Percentiles rank a stretch among this genome's conserved stretches.
These are phyloP conservation scores for Urechis unicinctus DNA, from an alignment of 2,888 invertebrate species.

Conservation along the genomic window DNA sequence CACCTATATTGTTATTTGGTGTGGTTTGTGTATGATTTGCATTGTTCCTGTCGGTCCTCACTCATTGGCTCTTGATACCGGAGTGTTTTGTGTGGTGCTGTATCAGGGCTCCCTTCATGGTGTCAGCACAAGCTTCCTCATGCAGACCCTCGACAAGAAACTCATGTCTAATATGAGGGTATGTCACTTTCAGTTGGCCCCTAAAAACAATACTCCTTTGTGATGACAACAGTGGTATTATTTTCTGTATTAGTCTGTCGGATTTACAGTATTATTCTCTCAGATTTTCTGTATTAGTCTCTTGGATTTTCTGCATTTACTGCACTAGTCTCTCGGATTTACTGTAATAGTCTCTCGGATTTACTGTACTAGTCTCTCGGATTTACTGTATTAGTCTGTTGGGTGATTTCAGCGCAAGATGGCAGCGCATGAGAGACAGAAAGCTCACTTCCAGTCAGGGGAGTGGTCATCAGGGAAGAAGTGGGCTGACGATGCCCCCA, in stretches of 20 bases:
- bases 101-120: slow-evolving; percentile 69
- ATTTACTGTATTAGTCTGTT: neutral
- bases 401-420: slow-evolving; percentile 62
- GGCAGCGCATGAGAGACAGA: slow-evolving; percentile 78
- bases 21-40: too few relatives aligned
- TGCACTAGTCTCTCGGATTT: neutral
- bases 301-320: too few relatives aligned
- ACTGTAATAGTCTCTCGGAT: neutral
- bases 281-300: too few relatives aligned
- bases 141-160: slow-evolving; percentile 96
- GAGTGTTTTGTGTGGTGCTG: neutral
- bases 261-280: too few relatives aligned
- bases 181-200: slow-evolving; percentile 25
- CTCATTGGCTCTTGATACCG: too few relatives aligned
- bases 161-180: slow-evolving; percentile 92
- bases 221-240: too few relatives aligned
- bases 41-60: too few relatives aligned
- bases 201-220: neutral
- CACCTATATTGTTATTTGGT: too few relatives aligned
- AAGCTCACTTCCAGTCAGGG: slow-evolving; percentile 73
- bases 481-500: slow-evolving; percentile 76
- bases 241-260: too few relatives aligned
- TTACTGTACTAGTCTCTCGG: neutral
- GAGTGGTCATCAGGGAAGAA: slow-evolving; percentile 89
- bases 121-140: slow-evolving; percentile 81